phyloP scores from a whole-genome alignment of 2,888 invertebrate species.

The Diaperis boleti region DNA sequence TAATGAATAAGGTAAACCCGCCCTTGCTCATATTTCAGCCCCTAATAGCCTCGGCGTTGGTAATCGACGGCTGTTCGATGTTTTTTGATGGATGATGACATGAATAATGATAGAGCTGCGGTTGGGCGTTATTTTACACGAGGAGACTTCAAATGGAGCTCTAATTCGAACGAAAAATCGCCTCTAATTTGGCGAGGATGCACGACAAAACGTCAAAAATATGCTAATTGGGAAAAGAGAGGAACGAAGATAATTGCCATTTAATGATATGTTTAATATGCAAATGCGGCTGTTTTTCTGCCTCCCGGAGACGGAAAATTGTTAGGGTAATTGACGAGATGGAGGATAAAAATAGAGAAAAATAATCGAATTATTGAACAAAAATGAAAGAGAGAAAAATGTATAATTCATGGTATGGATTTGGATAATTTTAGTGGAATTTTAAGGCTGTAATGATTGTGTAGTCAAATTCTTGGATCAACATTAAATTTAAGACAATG shows the following conservation, averaged over 20 bases:
- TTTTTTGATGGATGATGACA: constrained; percentile 61
- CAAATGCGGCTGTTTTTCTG: constrained; percentile 2
- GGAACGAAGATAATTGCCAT: constrained; percentile 10
- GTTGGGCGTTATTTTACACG: constrained; percentile 51
- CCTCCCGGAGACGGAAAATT: not conserved
- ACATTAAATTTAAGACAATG: too few relatives aligned
- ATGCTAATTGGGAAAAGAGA: constrained; percentile 17
- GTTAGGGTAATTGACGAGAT: not conserved
- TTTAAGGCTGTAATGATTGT: too few relatives aligned
- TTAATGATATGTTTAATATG: constrained; percentile 6
- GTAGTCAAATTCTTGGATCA: too few relatives aligned
- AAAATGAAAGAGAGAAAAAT: too few relatives aligned
- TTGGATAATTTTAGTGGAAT: too few relatives aligned
- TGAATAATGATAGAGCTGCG: constrained; percentile 59
- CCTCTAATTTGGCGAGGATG: constrained; percentile 38
- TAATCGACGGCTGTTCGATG: constrained; percentile 58
- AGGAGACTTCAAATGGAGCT: constrained; percentile 50
- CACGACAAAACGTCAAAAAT: constrained; percentile 29
- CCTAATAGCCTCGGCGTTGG: constrained; percentile 54
- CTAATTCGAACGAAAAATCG: constrained; percentile 47
- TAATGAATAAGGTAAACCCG: constrained; percentile 50
- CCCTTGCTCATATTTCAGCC: constrained; percentile 49
- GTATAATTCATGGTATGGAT: too few relatives aligned
- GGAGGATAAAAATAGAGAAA: not conserved
- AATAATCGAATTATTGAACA: not conserved